Base-by-base conservation (phyloP, 2,888 invertebrate species). In the Dastarcus helophoroides region DNA sequence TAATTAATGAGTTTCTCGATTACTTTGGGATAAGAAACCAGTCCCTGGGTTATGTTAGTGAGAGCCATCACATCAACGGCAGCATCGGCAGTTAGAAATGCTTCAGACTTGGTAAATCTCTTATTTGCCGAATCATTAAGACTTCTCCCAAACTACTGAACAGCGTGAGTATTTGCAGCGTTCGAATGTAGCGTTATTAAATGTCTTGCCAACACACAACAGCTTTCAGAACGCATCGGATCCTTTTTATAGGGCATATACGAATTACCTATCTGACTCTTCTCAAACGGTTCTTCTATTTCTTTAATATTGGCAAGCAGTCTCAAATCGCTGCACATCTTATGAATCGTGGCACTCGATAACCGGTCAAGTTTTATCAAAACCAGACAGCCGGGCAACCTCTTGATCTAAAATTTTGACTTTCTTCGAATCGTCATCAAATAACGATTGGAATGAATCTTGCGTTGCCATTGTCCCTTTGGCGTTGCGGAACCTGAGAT, bases 231-330 rank as follows among this genome's bases (percentile, higher is more conserved):
- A 38, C 94, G 73, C 93, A 97, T 97, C 0, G 97, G 97, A 58
- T 97, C 97, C 28, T 93, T 73, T 57, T 97, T 97, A 61, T 97
- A 97, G 0, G 97, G 79, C 97, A 97, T 97, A 1, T 95, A 95
- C 39, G 90, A 90, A 0, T 94, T 94, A 0, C 95, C 93, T 31
- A 94, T 90, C 60, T 95, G 94, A 0, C 82, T 81, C 11, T 70
- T 70, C 58, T 95, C 95, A 59, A 95, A 97, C 0, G 95, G 95
- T 54, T 97, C 97, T 53, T 94, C 91, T 1, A 97, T 51, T 60
- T 97, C 95, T 54, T 94, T 94, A 56, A 81, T 79, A 49, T 78
- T 86, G 0, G 94, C 91, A 25, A 94, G 58, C 8, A 94, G 67
- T 29, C 95, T 72, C 33, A 97, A 74, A 56, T 97, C 95, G 0